phyloP scores from a whole-genome alignment of 1,140 invertebrate species.

The Drosophila pruinosa region DNA sequence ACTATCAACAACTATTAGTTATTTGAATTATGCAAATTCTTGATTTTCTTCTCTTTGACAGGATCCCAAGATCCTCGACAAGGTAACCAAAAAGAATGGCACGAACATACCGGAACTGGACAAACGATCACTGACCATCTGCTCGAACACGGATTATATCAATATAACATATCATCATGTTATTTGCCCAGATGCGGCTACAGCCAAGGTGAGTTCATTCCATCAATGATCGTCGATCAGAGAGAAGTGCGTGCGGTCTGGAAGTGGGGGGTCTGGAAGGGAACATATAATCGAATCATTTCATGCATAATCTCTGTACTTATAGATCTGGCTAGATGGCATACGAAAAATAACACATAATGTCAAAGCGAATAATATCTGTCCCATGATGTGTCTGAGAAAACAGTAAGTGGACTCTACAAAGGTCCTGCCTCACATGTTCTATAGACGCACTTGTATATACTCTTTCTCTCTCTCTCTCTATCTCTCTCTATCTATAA shows the following conservation, averaged over 20 bases:
- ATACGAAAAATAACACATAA: slow-evolving; percentile 98
- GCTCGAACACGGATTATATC: slow-evolving; percentile 99
- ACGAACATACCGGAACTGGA: slow-evolving; percentile 89
- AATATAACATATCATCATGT: slow-evolving; percentile 99
- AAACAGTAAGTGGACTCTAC: slow-evolving; percentile 95
- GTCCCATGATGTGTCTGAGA: slow-evolving; percentile 98
- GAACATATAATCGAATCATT: slow-evolving; percentile 3
- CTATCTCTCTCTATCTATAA: not conserved
- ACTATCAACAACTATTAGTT: no score
- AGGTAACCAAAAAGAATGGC: slow-evolving; percentile 91
- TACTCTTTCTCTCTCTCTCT: not conserved
- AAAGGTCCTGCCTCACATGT: not conserved
- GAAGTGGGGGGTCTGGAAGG: no score
- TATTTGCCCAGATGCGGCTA: slow-evolving; percentile 95
- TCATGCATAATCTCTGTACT: slow-evolving; percentile 78
- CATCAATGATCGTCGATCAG: not conserved
- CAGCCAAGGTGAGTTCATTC: slow-evolving; percentile 90
- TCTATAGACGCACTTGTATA: slow-evolving; percentile 14
- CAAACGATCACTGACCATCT: slow-evolving; percentile 98
- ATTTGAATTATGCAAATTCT: no score
- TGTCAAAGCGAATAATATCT: slow-evolving; percentile 99
- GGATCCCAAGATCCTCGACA: slow-evolving; percentile 93
- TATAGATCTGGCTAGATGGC: slow-evolving; percentile 96
- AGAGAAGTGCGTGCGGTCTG: no score
- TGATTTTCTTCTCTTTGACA: slow-evolving; percentile 79